phyloP scores from a whole-genome alignment of 2,797 vertebrate species.

The Poecilia velifera region DNA sequence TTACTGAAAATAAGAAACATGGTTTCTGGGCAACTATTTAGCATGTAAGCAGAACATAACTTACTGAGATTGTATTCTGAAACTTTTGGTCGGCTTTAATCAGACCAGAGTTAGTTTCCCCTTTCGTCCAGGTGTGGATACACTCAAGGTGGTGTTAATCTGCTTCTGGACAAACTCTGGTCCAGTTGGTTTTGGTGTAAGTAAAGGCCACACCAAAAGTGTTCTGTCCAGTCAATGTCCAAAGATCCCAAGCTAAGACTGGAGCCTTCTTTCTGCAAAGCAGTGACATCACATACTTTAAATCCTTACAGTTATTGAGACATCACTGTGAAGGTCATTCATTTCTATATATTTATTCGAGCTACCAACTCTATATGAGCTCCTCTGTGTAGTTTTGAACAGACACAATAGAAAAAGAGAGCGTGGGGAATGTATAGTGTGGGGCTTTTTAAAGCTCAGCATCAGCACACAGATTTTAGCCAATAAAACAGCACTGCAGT shows the following conservation, averaged over 20 bases:
- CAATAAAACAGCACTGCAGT: not conserved
- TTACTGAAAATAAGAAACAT: slow-evolving; percentile 19
- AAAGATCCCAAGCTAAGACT: not conserved
- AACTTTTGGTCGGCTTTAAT: too few species aligned
- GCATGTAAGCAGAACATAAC: slow-evolving; percentile 58
- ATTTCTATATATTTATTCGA: not conserved
- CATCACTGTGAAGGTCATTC: not conserved
- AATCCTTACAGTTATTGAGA: not conserved
- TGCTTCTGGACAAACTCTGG: too few species aligned
- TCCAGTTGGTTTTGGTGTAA: too few species aligned
- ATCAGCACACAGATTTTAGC: not conserved
- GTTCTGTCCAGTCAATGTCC: not conserved
- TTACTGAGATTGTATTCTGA: slow-evolving; percentile 32
- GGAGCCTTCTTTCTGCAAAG: not conserved
- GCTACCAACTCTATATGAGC: not conserved
- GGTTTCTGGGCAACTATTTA: slow-evolving; percentile 41
- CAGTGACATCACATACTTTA: not conserved
- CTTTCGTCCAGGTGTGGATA: too few species aligned
- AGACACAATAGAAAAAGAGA: not conserved
- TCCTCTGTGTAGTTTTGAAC: not conserved
- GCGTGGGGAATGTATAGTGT: not conserved
- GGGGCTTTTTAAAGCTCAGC: not conserved
- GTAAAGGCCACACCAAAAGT: too few species aligned
- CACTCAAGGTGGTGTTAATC: too few species aligned
- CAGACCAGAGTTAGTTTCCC: too few species aligned